Conservation (phyloP, 2,888 invertebrate species). For the Holacanthella duospinosa region DNA sequence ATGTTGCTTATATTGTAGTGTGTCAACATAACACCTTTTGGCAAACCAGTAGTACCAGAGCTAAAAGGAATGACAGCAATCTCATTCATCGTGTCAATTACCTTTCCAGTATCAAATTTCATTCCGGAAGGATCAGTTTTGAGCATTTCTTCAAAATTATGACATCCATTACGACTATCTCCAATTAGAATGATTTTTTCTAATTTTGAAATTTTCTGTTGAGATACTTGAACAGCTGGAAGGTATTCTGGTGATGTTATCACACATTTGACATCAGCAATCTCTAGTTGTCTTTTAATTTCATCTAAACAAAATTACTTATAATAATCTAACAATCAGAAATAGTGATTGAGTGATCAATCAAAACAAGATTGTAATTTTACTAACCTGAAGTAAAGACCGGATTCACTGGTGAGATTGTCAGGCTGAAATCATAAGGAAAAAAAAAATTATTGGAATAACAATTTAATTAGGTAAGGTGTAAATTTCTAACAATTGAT, state of each 20-base stretch:
- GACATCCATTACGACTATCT: slow-evolving; percentile 27
- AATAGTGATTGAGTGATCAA: neutral
- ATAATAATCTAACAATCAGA: neutral
- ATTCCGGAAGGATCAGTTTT: slow-evolving; percentile 23
- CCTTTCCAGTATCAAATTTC: slow-evolving; percentile 17
- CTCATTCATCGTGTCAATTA: slow-evolving; percentile 37
- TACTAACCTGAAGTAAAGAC: slow-evolving; percentile 23
- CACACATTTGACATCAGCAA: slow-evolving; percentile 26
- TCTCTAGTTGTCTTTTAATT: slow-evolving; percentile 30
- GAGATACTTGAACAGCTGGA: slow-evolving; percentile 15
- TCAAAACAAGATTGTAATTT: neutral
- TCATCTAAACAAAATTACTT: slow-evolving; percentile 21
- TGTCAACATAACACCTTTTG: slow-evolving; percentile 31
- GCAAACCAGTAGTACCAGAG: slow-evolving; percentile 53
- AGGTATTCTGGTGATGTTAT: slow-evolving; percentile 25
- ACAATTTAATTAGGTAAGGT: too few species aligned
- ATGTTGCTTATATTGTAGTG: slow-evolving; percentile 27
- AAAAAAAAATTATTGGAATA: too few species aligned
- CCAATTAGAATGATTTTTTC: slow-evolving; percentile 27
- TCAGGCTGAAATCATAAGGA: slow-evolving; percentile 13
- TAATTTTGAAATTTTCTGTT: slow-evolving; percentile 15
- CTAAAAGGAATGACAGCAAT: slow-evolving; percentile 49
- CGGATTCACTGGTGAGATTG: slow-evolving; percentile 38
- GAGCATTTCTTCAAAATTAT: slow-evolving; percentile 27
- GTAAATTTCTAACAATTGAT: too few species aligned